Evolutionary conservation across 2,113 vertebrate genomes (phyloP).

Genomic region (Aegypius monachus): DNA sequence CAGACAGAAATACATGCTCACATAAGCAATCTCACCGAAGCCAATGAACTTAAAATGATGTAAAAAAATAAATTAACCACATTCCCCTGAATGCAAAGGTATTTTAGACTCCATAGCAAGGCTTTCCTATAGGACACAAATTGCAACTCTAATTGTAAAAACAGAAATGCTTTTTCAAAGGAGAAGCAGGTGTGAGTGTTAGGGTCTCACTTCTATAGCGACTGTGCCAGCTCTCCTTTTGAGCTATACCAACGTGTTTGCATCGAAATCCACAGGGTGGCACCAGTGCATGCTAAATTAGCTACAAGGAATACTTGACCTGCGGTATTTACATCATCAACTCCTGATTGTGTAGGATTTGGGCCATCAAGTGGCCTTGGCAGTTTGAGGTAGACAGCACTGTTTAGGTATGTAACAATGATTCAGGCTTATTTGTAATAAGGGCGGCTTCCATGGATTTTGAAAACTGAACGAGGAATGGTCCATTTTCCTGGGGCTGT

Average conservation of each 20-base stretch:
- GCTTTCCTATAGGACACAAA: neutral
- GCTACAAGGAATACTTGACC: neutral
- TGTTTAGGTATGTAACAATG: neutral
- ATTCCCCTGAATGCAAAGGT: neutral
- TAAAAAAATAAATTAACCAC: neutral
- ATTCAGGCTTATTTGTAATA: neutral
- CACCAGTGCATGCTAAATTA: neutral
- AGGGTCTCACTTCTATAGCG: neutral
- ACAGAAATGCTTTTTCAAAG: neutral
- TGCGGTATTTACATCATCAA: fast-evolving
- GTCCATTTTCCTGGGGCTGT: neutral
- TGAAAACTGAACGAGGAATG: neutral
- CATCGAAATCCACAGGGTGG: neutral
- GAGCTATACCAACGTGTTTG: neutral
- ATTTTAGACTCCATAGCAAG: neutral
- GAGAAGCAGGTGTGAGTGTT: neutral
- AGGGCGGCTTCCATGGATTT: neutral
- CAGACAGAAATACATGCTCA: neutral
- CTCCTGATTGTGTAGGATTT: neutral
- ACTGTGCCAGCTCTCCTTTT: neutral
- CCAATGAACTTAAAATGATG: neutral
- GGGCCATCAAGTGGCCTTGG: neutral
- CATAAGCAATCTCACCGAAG: neutral
- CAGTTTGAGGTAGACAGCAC: neutral
- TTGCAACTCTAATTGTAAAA: neutral